Conservation (phyloP, 1,140 invertebrate genomes). For the Steinernema feltiae region DNA sequence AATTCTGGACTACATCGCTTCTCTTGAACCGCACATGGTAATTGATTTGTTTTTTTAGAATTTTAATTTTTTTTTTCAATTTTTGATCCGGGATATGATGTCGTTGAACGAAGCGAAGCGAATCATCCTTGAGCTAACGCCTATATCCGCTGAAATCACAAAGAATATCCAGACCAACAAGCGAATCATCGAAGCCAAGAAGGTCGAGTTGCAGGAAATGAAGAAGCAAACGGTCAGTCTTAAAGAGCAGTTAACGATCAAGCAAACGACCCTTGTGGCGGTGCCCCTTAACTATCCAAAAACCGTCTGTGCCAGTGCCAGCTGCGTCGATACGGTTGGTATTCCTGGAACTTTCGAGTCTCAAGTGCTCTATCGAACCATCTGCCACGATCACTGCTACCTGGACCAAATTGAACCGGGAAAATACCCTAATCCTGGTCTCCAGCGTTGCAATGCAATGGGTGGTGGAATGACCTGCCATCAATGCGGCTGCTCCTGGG, state of each 20-base stretch:
- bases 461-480: constrained; percentile 4
- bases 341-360: neutral
- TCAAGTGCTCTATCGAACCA: constrained; percentile 1
- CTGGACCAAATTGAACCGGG: neutral
- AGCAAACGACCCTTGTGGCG: constrained; percentile 6
- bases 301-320: constrained; percentile 20
- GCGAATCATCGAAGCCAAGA: constrained; percentile 23
- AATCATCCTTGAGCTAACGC: constrained; percentile 25
- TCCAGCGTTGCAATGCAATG: constrained; percentile 11
- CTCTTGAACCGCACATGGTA: neutral
- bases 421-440: constrained; percentile 12
- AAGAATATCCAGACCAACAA: constrained; percentile 35
- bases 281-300: constrained; percentile 19
- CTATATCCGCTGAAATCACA: constrained; percentile 35
- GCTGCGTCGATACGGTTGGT: constrained; percentile 16
- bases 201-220: neutral
- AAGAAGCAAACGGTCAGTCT: constrained; percentile 3
- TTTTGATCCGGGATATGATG: neutral
- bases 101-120: constrained; percentile 3
- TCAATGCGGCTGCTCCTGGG: neutral
- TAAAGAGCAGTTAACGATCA: neutral
- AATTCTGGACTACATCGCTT: constrained; percentile 30
- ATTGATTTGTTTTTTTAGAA: no score
- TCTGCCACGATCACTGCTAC: constrained; percentile 21
- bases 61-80: no score